Percentiles rank a stretch among this genome's conserved stretches.
phyloP scores from a whole-genome alignment of 2,113 vertebrate genomes.

The Epinephelus fuscoguttatus region DNA sequence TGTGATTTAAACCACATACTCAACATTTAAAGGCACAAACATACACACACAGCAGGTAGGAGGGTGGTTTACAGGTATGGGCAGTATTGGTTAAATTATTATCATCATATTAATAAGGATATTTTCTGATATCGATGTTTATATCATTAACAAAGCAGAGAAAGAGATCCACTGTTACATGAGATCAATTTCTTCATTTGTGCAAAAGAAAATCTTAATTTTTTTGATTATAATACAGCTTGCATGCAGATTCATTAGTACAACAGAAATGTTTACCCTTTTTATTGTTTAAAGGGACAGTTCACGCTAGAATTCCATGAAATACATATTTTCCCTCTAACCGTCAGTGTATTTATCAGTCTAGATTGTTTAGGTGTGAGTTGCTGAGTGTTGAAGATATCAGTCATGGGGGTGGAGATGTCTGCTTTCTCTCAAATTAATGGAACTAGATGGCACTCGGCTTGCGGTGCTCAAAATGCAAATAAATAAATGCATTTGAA shows the following conservation, averaged over 20 bases:
- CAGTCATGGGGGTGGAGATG: too few relatives aligned
- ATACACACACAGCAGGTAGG: not conserved
- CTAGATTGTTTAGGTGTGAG: too few relatives aligned
- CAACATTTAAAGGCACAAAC: conserved; percentile 5
- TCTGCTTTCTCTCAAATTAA: too few relatives aligned
- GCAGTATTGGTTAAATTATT: not conserved
- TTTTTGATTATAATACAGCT: not conserved
- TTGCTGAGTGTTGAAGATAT: too few relatives aligned
- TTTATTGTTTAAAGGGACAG: too few relatives aligned
- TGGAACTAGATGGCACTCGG: too few relatives aligned
- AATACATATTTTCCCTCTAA: too few relatives aligned
- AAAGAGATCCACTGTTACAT: not conserved
- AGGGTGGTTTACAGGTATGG: not conserved
- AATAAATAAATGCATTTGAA: too few relatives aligned
- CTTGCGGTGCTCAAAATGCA: too few relatives aligned
- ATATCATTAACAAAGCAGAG: not conserved
- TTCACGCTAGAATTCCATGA: too few relatives aligned
- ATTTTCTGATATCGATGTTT: not conserved
- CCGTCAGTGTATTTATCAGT: too few relatives aligned
- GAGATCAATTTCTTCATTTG: not conserved
- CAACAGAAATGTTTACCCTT: not conserved
- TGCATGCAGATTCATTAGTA: not conserved
- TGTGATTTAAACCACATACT: not conserved
- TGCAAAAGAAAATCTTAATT: not conserved
- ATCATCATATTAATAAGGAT: not conserved